Percentiles rank a stretch among this genome's conserved stretches.
phyloP scores from a whole-genome alignment of 2,113 vertebrate species.

The Poicephalus gulielmi region DNA sequence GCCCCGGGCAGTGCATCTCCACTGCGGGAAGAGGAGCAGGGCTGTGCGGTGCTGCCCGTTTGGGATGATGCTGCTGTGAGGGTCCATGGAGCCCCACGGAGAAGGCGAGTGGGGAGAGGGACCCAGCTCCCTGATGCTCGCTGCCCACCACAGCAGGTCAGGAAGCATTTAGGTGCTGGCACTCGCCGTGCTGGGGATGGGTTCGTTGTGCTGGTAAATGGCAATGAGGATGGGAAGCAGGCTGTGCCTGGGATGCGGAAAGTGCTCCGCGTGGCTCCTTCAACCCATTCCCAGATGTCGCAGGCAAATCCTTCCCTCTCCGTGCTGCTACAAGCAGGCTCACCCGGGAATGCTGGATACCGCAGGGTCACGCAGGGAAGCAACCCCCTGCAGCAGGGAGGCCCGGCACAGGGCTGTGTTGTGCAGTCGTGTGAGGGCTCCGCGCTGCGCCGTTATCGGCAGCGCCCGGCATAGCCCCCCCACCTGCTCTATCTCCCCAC shows the following conservation, averaged over 20 bases:
- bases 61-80: not conserved
- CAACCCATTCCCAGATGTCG: rapidly evolving
- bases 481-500: not conserved
- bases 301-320: not conserved
- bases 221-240: rapidly evolving
- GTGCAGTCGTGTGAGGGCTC: not conserved
- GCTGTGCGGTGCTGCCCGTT: rapidly evolving
- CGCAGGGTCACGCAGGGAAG: rapidly evolving
- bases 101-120: not conserved
- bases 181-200: rapidly evolving
- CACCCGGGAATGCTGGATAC: rapidly evolving
- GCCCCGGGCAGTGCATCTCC: rapidly evolving
- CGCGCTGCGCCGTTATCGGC: not conserved
- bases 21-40: rapidly evolving
- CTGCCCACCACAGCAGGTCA: rapidly evolving
- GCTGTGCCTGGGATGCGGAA: not conserved
- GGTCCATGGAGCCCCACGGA: rapidly evolving
- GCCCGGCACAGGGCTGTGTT: not conserved
- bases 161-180: not conserved
- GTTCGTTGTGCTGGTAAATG: rapidly evolving
- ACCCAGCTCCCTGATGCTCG: rapidly evolving
- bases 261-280: not conserved
- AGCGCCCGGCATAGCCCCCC: not conserved
- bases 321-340: rapidly evolving
- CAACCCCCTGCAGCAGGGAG: not conserved